Evolutionary conservation across 2,113 vertebrate genomes (phyloP).

Genomic region (Cynoglossus semilaevis): DNA sequence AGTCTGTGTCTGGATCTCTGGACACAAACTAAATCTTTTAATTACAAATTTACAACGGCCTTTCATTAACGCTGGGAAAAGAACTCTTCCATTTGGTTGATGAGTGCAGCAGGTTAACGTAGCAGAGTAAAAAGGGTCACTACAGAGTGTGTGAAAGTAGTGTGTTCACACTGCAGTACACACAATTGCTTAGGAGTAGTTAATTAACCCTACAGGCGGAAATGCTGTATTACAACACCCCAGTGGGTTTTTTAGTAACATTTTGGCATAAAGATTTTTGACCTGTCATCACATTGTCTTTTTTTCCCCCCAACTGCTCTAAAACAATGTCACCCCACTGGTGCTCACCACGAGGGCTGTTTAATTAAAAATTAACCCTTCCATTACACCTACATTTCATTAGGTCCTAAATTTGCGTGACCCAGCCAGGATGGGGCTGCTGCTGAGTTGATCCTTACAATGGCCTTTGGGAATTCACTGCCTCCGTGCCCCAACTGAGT

Average conservation of each 20-base stretch:
- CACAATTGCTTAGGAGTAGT: conserved; percentile 66
- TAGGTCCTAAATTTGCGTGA: conserved; percentile 70
- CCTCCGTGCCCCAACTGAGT: conserved; percentile 56
- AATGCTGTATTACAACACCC: conserved; percentile 60
- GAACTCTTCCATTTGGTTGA: conserved; percentile 9
- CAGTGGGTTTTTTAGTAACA: conserved; percentile 49
- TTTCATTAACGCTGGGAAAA: conserved; percentile 10
- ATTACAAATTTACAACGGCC: conserved; percentile 13
- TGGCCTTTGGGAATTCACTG: conserved; percentile 68
- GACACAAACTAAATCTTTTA: conserved; percentile 15
- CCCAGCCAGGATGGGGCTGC: conserved; percentile 67
- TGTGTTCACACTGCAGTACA: conserved; percentile 63
- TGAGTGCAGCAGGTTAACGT: conserved; percentile 15
- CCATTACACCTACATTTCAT: conserved; percentile 48
- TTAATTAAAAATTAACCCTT: conserved; percentile 71
- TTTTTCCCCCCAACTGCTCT: conserved; percentile 15
- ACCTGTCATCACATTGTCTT: conserved; percentile 16
- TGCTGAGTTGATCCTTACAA: conserved; percentile 67
- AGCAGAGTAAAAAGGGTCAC: conserved; percentile 58
- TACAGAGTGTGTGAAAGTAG: conserved; percentile 64
- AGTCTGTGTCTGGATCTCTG: conserved; percentile 8
- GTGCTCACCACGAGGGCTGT: conserved; percentile 15
- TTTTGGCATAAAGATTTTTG: conserved; percentile 16
- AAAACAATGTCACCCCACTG: conserved; percentile 23
- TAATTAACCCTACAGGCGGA: conserved; percentile 67